Conservation (phyloP, 2,113 vertebrate species). For the Dermatemys mawii region DNA sequence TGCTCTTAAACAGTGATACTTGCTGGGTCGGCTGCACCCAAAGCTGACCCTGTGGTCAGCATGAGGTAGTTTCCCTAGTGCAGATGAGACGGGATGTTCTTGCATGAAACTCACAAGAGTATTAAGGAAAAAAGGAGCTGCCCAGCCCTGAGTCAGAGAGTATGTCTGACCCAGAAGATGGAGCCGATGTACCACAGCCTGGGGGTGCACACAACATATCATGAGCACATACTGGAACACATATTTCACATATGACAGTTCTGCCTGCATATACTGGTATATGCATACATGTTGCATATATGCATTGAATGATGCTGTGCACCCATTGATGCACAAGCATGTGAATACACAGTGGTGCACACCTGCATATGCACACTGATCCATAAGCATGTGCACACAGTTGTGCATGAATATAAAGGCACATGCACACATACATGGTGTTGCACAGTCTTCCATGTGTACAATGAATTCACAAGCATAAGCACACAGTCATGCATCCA, state of each 20-base stretch:
- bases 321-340: neutral
- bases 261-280: neutral
- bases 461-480: neutral
- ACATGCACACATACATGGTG: too few species aligned
- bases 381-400: neutral
- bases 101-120: neutral
- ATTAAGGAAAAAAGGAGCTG: neutral
- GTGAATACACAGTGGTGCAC: neutral
- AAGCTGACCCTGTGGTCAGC: neutral
- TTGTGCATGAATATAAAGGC: too few species aligned
- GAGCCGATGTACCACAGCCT: neutral
- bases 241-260: neutral
- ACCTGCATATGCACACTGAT: neutral
- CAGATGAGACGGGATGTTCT: neutral
- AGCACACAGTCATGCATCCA: neutral
- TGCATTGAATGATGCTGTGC: too few species aligned
- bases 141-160: neutral
- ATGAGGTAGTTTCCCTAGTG: neutral
- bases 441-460: too few species aligned
- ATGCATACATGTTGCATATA: neutral
- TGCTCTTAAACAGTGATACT: too few species aligned
- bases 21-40: neutral
- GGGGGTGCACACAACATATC: neutral
- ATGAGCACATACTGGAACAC: neutral
- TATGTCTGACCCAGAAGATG: neutral